These are phyloP conservation scores for Erebia palarica DNA, from an alignment of 2,888 invertebrate genomes.

Conservation along the genomic window DNA sequence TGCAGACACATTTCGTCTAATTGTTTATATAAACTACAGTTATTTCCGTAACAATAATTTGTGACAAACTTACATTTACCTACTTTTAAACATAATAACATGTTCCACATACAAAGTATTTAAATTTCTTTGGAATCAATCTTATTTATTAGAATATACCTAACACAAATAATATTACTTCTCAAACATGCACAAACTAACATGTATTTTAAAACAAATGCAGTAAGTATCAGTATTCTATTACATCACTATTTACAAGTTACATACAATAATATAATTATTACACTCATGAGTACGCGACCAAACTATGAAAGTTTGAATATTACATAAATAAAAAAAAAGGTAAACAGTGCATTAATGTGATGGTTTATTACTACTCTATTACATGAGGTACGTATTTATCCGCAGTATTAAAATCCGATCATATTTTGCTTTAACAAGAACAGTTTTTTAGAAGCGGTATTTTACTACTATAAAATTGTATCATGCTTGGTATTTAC, in stretches of 20 bases:
- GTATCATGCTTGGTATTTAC: not conserved
- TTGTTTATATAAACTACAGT: constrained; percentile 5
- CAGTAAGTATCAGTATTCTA: not conserved
- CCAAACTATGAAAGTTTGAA: not conserved
- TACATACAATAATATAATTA: not conserved
- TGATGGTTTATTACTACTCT: not conserved
- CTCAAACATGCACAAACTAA: constrained; percentile 16
- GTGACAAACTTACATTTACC: constrained; percentile 15
- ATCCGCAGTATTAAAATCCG: not conserved
- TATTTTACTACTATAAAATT: not conserved
- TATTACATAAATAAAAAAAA: constrained; percentile 1
- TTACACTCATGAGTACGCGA: not conserved
- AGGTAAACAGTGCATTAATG: not conserved
- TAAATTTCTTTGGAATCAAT: constrained; percentile 36
- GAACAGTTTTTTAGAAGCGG: not conserved
- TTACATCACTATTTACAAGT: constrained; percentile 22
- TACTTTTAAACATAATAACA: constrained; percentile 31
- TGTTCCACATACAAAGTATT: constrained; percentile 9
- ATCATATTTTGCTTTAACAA: not conserved
- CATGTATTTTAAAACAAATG: constrained; percentile 7
- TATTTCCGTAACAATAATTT: constrained; percentile 7
- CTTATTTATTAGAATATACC: constrained; percentile 20
- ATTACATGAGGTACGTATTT: not conserved
- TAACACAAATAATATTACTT: constrained; percentile 21
- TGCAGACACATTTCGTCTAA: not conserved